phyloP scores from a whole-genome alignment of 2,113 vertebrate genomes.

The Clinocottus analis region DNA sequence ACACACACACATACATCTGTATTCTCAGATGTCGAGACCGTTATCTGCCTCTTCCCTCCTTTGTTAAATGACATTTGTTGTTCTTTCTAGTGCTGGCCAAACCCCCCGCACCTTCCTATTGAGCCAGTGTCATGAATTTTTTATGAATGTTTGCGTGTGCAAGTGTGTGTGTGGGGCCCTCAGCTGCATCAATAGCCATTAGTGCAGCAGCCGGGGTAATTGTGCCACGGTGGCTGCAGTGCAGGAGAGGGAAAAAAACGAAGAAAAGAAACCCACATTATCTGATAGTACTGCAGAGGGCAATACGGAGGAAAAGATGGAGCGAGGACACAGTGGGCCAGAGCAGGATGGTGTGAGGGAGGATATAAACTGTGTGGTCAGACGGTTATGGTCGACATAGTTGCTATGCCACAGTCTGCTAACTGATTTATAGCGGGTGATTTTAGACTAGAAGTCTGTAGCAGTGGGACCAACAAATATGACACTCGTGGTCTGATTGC shows the following conservation, averaged over 20 bases:
- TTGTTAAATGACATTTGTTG: slow-evolving; percentile 75
- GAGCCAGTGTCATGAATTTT: slow-evolving; percentile 79
- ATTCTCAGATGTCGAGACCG: slow-evolving; percentile 12
- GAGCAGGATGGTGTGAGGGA: slow-evolving; percentile 44
- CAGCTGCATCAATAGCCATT: slow-evolving; percentile 82
- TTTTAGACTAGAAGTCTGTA: slow-evolving; percentile 40
- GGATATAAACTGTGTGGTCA: slow-evolving; percentile 46
- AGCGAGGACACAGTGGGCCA: slow-evolving; percentile 46
- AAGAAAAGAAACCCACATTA: slow-evolving; percentile 61
- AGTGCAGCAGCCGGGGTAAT: slow-evolving; percentile 80
- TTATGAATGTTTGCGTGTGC: slow-evolving; percentile 77
- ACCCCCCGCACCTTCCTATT: slow-evolving; percentile 70
- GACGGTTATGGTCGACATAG: slow-evolving; percentile 46
- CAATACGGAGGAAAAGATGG: slow-evolving; percentile 65
- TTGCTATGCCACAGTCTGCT: slow-evolving; percentile 49
- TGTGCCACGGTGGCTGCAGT: slow-evolving; percentile 78
- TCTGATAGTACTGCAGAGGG: slow-evolving; percentile 79
- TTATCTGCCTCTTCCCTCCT: slow-evolving; percentile 41
- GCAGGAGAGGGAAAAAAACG: slow-evolving; percentile 45
- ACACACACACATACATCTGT: neutral
- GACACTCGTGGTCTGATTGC: slow-evolving; percentile 15
- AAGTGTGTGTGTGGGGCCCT: slow-evolving; percentile 52
- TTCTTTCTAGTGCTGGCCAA: slow-evolving; percentile 64
- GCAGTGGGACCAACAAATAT: slow-evolving; percentile 14
- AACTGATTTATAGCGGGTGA: slow-evolving; percentile 42